Base-by-base conservation (phyloP, 2,888 invertebrate genomes). In the Pachydiplax longipennis region DNA sequence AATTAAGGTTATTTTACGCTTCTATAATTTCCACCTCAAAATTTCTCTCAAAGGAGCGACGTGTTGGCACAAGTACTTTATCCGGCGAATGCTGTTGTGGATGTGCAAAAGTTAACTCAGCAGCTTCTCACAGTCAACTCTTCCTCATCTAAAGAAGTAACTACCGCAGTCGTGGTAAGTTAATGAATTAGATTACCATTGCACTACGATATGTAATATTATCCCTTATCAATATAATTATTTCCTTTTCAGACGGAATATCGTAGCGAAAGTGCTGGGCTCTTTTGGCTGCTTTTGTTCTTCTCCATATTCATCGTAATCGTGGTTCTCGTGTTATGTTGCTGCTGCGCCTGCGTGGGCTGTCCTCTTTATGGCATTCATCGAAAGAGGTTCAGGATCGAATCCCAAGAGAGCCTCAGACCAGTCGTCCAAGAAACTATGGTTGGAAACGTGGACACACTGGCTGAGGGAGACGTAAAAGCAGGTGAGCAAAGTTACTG, bases 331-430 rank as follows among this genome's bases (percentile, higher is more conserved):
- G 95, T 96, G 90, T 94, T 98, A 90, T 95, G 98, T 91, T 95
- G 97, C 91, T 98, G 98, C 94, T 98, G 98, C 93, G 96, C 97
- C 92, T 98, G 97, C 93, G 97, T 97, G 92, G 97, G 97, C 93
- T 98, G 98, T 93, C 97, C 97, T n/a, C 95, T 97, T 90, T 97
- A 97, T 92, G 96, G 61, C 0, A 61, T 61, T 12, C 87, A 87
- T 25, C 61, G 87, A 10, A 87, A 87, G 37, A 37, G 87, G 10
- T 61, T 87, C 65, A 35, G 87, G 40, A 87, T 87, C 12, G 87
- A 87, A 61, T 87, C 87, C 10, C 58, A 58, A 61, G 87, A 87
- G 65, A 87, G 87, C 40, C 37, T 87, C 22, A 87, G 87, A n/a
- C 87, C 87, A 0, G 37, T 87, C 5, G 87, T 87, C 0, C 87